Evolutionary conservation across 2,113 vertebrate genomes (phyloP).

Genomic region (Ctenomys sociabilis): DNA sequence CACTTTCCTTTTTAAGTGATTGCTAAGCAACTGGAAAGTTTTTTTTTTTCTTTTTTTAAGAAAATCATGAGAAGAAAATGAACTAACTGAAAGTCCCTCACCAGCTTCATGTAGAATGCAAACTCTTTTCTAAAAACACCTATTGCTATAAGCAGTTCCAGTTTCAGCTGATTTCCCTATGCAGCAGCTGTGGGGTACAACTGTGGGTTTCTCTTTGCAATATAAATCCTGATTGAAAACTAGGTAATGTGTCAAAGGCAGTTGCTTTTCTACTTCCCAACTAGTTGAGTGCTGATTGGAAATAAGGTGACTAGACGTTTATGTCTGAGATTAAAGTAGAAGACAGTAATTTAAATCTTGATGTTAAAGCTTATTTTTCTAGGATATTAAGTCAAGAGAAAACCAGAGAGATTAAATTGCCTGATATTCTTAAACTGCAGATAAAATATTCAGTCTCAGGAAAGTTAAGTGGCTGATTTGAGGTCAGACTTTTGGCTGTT

Average conservation of each 20-base stretch:
- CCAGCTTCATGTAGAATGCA: constrained; percentile 38
- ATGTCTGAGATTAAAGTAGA: not conserved
- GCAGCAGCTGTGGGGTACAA: not conserved
- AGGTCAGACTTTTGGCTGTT: not conserved
- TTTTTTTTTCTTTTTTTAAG: too few species aligned
- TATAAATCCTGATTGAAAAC: constrained; percentile 44
- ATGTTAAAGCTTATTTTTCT: not conserved
- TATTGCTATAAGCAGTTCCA: constrained; percentile 33
- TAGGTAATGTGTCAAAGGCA: constrained; percentile 28
- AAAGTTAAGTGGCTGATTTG: not conserved
- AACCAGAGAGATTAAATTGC: not conserved
- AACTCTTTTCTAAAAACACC: constrained; percentile 49
- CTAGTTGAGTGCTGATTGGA: not conserved
- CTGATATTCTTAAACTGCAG: not conserved
- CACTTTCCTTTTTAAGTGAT: constrained; percentile 58
- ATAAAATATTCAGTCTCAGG: not conserved
- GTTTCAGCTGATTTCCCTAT: constrained; percentile 24
- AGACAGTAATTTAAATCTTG: not conserved
- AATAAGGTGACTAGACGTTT: not conserved
- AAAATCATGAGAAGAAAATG: constrained; percentile 47
- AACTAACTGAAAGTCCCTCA: constrained; percentile 38
- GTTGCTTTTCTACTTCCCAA: constrained; percentile 54
- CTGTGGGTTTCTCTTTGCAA: not conserved
- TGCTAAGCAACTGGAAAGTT: constrained; percentile 29
- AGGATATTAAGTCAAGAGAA: not conserved